Conservation (phyloP, 2,888 invertebrate genomes). For the Caenorhabditis sinica region DNA sequence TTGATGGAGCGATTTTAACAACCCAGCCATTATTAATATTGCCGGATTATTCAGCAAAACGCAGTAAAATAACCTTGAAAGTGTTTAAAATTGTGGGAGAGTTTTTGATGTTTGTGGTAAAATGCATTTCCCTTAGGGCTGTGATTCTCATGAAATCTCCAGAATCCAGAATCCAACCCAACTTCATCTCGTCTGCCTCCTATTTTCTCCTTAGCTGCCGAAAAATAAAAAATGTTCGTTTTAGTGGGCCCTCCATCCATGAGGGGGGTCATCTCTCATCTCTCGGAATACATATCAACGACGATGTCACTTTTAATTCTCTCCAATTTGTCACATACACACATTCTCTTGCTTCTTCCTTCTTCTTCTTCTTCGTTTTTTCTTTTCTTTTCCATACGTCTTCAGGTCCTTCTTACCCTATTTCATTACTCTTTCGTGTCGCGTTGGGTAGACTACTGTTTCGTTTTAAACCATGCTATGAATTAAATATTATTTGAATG, state of each 20-base stretch:
- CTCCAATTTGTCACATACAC: constrained; percentile 61
- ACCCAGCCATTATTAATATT: too few relatives aligned
- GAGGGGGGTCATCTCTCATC: constrained; percentile 32
- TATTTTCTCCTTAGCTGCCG: background rate
- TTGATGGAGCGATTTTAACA: too few relatives aligned
- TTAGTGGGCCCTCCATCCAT: constrained; percentile 10
- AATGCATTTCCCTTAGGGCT: too few relatives aligned
- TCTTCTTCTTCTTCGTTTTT: constrained; percentile 25
- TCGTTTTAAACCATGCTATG: too few relatives aligned
- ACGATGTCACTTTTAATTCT: constrained; percentile 62
- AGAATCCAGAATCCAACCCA: background rate
- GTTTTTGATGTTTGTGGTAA: too few relatives aligned
- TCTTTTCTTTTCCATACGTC: constrained; percentile 15
- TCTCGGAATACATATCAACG: constrained; percentile 51
- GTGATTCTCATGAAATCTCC: background rate
- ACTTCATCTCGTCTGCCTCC: background rate
- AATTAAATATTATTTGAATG: too few relatives aligned
- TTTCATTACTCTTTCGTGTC: background rate
- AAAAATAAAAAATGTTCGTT: constrained; percentile 11
- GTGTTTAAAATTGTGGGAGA: too few relatives aligned
- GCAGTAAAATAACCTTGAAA: too few relatives aligned
- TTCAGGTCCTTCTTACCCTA: constrained; percentile 32
- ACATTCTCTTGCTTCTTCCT: constrained; percentile 24
- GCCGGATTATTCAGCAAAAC: too few relatives aligned
- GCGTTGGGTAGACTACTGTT: background rate